phyloP scores from a whole-genome alignment of 2,113 vertebrate genomes.

The Thamnaconus septentrionalis region DNA sequence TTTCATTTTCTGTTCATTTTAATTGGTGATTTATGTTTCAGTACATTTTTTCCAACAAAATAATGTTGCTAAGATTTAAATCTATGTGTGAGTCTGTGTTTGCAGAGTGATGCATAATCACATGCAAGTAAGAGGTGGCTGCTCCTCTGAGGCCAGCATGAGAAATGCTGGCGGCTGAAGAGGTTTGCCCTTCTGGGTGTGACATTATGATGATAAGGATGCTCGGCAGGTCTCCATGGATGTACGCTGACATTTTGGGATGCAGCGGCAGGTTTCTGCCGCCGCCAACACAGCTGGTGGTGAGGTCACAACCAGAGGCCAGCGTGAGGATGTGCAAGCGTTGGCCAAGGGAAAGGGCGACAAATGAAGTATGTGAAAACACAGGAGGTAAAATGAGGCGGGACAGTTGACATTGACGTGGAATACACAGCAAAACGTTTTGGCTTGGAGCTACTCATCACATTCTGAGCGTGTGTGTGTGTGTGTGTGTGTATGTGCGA shows the following conservation, averaged over 20 bases:
- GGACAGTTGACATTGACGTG: background rate
- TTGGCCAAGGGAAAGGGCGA: background rate
- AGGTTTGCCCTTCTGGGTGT: background rate
- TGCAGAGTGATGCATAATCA: too few species aligned
- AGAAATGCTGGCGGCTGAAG: background rate
- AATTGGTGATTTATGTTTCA: too few species aligned
- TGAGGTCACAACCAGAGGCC: conserved; percentile 2
- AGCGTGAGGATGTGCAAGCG: background rate
- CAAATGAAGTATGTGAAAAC: background rate
- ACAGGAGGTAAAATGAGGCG: background rate
- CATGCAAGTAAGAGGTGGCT: too few species aligned
- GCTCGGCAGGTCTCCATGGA: conserved; percentile 26
- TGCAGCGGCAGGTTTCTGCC: conserved; percentile 12
- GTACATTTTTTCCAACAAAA: too few species aligned
- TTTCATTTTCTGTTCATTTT: too few species aligned
- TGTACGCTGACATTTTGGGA: conserved; percentile 36
- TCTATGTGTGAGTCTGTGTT: too few species aligned
- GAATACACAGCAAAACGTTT: conserved; percentile 9
- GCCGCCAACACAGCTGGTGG: conserved; percentile 26
- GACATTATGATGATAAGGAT: conserved; percentile 30
- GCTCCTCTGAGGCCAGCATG: background rate
- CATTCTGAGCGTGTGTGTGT: conserved; percentile 6
- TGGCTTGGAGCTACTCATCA: conserved; percentile 46
- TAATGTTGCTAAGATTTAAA: too few species aligned
- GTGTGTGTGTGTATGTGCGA: conserved; percentile 13